Conservation (phyloP, 2,797 vertebrate species). For the Sphaeramia orbicularis region DNA sequence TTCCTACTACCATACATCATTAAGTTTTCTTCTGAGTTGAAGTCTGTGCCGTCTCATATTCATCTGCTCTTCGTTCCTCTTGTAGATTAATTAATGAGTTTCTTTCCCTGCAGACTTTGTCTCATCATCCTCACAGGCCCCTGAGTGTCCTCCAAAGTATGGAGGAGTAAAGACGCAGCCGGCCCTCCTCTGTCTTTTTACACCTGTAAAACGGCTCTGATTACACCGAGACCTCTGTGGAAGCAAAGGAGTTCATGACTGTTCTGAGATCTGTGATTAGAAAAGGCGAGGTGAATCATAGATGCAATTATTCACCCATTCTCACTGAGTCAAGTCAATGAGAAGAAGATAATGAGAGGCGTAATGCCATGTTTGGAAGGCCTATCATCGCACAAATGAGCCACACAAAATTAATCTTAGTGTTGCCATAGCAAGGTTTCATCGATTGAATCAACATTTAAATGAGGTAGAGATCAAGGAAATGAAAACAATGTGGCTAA, state of each 20-base stretch:
- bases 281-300: constrained; percentile 7
- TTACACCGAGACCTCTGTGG: background rate
- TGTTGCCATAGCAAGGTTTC: no score
- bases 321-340: background rate
- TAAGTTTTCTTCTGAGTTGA: no score
- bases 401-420: no score
- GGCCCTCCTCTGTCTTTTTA: background rate
- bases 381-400: background rate
- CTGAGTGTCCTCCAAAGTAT: constrained; percentile 7
- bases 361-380: constrained; percentile 2
- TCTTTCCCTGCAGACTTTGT: constrained; percentile 21
- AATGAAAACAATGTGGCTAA: background rate
- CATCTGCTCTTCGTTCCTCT: constrained; percentile 8
- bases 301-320: constrained; percentile 27
- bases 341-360: constrained; percentile 29
- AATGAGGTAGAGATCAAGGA: background rate
- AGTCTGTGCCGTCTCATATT: background rate
- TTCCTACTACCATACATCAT: no score
- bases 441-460: no score
- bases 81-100: constrained; percentile 39
- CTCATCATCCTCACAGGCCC: constrained; percentile 33
- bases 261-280: constrained; percentile 7
- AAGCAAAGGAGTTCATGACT: background rate
- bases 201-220: constrained; percentile 19
- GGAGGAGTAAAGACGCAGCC: constrained; percentile 13